Conservation (phyloP, 2,113 vertebrate genomes). For the Clupea harengus region DNA sequence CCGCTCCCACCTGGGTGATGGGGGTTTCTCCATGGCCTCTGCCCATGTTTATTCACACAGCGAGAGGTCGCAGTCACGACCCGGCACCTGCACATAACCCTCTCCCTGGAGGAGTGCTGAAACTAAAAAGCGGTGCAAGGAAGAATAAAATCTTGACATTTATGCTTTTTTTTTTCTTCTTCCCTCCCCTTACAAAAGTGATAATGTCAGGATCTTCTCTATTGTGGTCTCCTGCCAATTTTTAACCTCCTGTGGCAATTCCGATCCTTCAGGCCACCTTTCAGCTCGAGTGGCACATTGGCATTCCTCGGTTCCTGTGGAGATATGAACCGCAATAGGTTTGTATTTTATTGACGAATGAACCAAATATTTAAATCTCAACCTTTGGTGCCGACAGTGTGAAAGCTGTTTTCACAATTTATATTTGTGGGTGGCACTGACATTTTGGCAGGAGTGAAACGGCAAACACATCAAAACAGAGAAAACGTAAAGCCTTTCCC, state of each 20-base stretch:
- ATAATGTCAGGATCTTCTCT: constrained; percentile 32
- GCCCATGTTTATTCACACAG: not conserved
- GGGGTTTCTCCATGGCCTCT: not conserved
- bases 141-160: not conserved
- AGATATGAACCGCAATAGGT: constrained; percentile 30
- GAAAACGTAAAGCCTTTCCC: too few relatives aligned
- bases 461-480: not conserved
- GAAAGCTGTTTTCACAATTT: not conserved
- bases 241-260: not conserved
- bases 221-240: not conserved
- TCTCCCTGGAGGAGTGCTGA: not conserved
- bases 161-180: not conserved
- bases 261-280: not conserved
- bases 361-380: constrained; percentile 28
- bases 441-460: not conserved
- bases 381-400: constrained; percentile 39
- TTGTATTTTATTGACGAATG: constrained; percentile 34
- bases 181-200: not conserved
- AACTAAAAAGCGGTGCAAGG: not conserved
- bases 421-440: not conserved
- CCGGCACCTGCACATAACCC: not conserved
- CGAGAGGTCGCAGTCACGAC: not conserved
- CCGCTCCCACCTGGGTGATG: not conserved
- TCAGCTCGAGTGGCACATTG: not conserved
- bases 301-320: constrained; percentile 19